Conservation (phyloP, 2,113 vertebrate species). For the Megalops atlanticus region DNA sequence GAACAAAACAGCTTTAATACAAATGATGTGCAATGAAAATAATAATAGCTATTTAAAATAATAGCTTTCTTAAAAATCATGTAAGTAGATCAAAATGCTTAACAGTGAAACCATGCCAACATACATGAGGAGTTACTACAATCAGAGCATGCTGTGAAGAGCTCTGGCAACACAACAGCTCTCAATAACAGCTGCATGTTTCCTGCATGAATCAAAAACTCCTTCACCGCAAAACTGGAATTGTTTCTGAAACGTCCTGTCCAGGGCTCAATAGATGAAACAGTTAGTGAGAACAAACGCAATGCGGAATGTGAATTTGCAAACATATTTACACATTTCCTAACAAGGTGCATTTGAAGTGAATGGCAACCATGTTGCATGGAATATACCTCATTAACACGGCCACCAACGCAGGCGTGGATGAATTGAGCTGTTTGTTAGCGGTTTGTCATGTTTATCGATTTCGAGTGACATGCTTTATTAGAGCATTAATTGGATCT, state of each 20-base stretch:
- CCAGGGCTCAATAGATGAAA: background rate
- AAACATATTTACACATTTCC: background rate
- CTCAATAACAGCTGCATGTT: background rate
- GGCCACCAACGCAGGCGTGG: background rate
- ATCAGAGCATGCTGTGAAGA: background rate
- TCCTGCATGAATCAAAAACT: background rate
- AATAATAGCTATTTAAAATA: no score
- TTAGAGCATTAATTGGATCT: slow-evolving; percentile 7
- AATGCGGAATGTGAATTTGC: background rate
- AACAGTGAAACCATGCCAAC: no score
- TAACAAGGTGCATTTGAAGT: background rate
- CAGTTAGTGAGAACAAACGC: background rate
- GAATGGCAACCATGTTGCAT: background rate
- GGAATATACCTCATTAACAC: background rate
- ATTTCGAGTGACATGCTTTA: slow-evolving; percentile 3
- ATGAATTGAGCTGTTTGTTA: background rate
- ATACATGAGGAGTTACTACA: background rate
- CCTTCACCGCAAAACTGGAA: background rate
- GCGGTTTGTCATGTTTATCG: slow-evolving; percentile 4
- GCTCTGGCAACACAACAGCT: background rate
- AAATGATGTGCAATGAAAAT: no score
- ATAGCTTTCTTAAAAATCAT: no score
- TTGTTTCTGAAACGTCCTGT: background rate
- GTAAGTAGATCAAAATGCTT: no score
- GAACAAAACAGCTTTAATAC: no score